These are phyloP conservation scores for Xestia ashworthii DNA, from an alignment of 2,888 invertebrate species.

Conservation along the genomic window DNA sequence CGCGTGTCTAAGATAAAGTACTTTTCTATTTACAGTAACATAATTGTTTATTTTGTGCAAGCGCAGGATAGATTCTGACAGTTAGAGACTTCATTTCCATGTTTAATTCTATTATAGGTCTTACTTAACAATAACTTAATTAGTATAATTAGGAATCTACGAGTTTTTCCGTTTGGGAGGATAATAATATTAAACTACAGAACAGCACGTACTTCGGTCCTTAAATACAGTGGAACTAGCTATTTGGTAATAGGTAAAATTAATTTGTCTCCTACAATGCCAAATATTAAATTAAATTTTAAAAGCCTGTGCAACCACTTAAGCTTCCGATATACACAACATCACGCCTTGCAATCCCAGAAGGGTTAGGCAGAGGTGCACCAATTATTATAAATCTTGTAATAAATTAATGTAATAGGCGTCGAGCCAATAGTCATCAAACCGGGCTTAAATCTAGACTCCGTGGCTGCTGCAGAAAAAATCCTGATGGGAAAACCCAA, in stretches of 20 bases:
- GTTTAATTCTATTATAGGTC: background rate
- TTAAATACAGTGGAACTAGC: background rate
- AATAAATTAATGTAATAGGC: no score
- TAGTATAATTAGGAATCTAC: background rate
- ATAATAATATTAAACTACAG: background rate
- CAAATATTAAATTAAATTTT: background rate
- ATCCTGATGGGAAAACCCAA: no score
- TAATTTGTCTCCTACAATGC: background rate
- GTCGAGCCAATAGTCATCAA: no score
- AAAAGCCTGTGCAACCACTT: background rate
- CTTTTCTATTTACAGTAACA: background rate
- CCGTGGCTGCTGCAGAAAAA: no score
- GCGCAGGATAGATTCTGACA: background rate
- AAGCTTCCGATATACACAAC: background rate
- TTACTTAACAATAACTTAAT: background rate
- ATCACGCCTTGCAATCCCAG: no score
- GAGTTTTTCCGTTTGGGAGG: no score
- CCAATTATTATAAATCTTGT: no score
- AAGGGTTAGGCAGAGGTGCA: no score
- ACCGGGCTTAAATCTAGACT: no score
- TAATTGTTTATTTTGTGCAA: conserved; percentile 8
- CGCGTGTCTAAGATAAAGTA: conserved; percentile 18
- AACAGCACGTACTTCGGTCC: no score
- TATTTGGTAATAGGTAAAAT: background rate
- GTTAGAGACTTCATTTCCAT: background rate